Evolutionary conservation across 2,888 invertebrate species (phyloP).

Genomic region (Xanthia togata): DNA sequence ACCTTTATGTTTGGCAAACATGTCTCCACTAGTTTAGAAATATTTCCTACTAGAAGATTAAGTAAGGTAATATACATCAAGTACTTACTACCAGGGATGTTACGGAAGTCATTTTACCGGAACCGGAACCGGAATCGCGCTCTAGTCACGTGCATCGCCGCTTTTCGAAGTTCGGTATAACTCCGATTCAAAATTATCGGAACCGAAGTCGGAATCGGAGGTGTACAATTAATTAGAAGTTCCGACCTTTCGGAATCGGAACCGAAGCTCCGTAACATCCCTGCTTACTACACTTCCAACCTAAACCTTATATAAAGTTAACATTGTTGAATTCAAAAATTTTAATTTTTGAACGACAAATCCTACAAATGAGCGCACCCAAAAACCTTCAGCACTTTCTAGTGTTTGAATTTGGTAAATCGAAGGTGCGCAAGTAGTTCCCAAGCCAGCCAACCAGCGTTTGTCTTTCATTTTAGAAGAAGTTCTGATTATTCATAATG

Average conservation of each 20-base stretch:
- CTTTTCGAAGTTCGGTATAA: no score
- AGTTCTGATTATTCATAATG: neutral
- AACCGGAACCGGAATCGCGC: no score
- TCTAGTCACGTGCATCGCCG: no score
- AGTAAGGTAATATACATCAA: constrained; percentile 78
- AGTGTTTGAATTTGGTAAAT: neutral
- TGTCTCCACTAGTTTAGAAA: constrained; percentile 88
- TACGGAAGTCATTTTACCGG: no score
- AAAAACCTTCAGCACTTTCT: neutral
- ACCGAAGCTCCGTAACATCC: no score
- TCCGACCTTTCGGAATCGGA: no score
- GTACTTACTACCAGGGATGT: neutral
- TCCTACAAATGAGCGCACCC: neutral
- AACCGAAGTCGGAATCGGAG: no score
- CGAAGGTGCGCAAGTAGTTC: neutral
- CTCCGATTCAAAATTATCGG: no score
- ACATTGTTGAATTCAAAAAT: neutral
- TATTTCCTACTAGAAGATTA: constrained; percentile 87
- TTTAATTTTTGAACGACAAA: neutral
- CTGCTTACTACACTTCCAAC: no score
- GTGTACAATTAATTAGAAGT: no score
- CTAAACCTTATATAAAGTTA: no score
- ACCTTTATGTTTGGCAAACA: constrained; percentile 85
- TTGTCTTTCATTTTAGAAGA: neutral
- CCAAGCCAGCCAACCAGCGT: neutral